Conservation (phyloP, 2,797 vertebrate genomes). For the Bradypodion ventrale region DNA sequence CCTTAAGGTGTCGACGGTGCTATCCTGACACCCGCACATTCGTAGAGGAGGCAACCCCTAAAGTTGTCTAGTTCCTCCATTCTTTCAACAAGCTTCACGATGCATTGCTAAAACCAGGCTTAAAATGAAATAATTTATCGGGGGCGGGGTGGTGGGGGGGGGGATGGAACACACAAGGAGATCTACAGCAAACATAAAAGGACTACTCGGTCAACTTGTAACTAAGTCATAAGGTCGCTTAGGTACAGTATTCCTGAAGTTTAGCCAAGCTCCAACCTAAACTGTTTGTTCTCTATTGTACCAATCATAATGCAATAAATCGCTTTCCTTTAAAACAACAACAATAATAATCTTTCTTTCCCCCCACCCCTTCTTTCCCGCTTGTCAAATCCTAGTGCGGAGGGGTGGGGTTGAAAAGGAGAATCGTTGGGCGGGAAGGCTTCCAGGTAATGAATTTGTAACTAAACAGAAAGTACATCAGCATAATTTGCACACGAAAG, state of each 20-base stretch:
- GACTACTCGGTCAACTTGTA: neutral
- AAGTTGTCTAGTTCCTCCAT: slow-evolving; percentile 16
- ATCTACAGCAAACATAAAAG: neutral
- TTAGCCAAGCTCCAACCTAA: slow-evolving; percentile 17
- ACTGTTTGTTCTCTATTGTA: slow-evolving; percentile 46
- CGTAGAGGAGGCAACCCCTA: neutral
- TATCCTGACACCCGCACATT: neutral
- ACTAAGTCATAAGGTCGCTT: neutral
- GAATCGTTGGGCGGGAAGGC: slow-evolving; percentile 53
- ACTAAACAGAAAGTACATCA: slow-evolving; percentile 86
- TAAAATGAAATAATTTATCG: neutral
- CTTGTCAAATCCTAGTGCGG: neutral
- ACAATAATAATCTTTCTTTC: neutral
- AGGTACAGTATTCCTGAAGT: slow-evolving; percentile 36
- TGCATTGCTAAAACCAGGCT: slow-evolving; percentile 3
- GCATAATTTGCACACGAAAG: slow-evolving; percentile 84
- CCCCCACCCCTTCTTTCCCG: neutral
- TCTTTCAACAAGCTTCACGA: slow-evolving; percentile 31
- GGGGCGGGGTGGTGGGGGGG: too few relatives aligned
- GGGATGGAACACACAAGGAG: slow-evolving; percentile 17
- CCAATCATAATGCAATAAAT: slow-evolving; percentile 56
- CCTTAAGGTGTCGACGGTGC: neutral
- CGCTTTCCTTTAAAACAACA: slow-evolving; percentile 46
- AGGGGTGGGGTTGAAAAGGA: neutral
- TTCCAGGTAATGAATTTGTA: slow-evolving; percentile 86